A percentile compares a stretch with the other conserved stretches of the same genome.
Evolutionary conservation across 2,797 vertebrate species (phyloP).

Genomic region (Crocodylus rhombifer): DNA sequence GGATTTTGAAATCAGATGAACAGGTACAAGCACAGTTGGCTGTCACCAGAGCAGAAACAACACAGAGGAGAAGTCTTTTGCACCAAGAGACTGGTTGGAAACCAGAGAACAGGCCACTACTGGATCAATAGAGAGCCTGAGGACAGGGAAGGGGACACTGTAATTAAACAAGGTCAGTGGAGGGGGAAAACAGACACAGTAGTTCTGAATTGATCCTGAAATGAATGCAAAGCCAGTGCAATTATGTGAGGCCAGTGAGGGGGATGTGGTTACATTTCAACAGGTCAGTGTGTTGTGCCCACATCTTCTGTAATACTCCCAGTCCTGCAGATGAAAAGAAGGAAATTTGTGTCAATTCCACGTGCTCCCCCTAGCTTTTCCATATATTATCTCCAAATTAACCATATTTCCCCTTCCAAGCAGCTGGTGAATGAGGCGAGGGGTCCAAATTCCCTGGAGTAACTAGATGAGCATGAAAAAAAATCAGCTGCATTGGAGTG

Average conservation of each 20-base stretch:
- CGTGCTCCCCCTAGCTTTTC: not conserved
- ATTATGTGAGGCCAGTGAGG: not conserved
- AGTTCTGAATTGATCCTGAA: not conserved
- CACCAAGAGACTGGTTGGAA: not conserved
- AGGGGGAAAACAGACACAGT: not conserved
- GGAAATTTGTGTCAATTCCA: not conserved
- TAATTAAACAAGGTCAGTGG: not conserved
- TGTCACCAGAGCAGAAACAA: not conserved
- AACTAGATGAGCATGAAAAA: not conserved
- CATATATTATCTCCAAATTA: not conserved
- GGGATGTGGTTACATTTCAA: not conserved
- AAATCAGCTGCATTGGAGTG: not conserved
- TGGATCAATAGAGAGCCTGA: not conserved
- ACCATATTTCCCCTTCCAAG: not conserved
- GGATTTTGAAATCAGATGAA: not conserved
- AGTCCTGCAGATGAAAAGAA: rapidly evolving
- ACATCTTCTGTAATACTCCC: not conserved
- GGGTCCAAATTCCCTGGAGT: not conserved
- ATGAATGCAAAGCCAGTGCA: not conserved
- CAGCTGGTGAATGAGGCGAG: not conserved
- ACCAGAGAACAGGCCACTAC: not conserved
- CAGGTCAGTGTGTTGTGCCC: not conserved
- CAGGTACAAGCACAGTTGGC: not conserved
- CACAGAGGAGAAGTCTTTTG: not conserved
- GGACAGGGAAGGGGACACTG: not conserved